Evolutionary conservation across 2,797 vertebrate species (phyloP), one percentile per base, ranked within the genome.

Genomic region (Myotis daubentonii): DNA sequence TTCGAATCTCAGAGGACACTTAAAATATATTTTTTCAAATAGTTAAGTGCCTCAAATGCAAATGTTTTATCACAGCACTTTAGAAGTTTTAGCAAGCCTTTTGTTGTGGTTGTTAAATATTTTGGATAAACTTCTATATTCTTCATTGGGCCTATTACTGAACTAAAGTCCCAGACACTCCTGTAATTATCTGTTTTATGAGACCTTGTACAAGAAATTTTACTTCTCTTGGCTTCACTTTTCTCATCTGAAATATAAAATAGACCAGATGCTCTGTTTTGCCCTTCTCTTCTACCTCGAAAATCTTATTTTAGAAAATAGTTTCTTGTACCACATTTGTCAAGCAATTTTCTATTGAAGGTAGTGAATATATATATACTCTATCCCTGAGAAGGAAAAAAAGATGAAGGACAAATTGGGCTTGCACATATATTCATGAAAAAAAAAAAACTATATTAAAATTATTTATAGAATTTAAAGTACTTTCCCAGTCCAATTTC

Each of bases 361-460:
- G 13, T 55, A 65, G 70, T 86, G 44, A 90, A 76, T 68, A 53
- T 51, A 44, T 51, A 60, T 6, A 70, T 44, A 44, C 51, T 82
- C 38, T 57, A 93, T 90, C 72, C 44, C 36, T 41, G 47, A 68
- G 47, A 94, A 96, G 92, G 41, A 88, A 90, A n/a, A n/a, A 68
- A 92, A 95, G 65, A 93, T 57, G 57, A 93, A 85, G 30, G 70
- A 60, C 70, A 92, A 95, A 94, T 94, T 75, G 72, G 41, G 20
- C 90, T 95, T 94, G 38, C 82, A 94, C 49, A 93, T 76, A 90
- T 74, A 95, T 95, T 92, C 66, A 15, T 68, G n/a, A 81, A 87
- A 89, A 95, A 87, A 89, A 95, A n/a, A 96, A 95, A 96, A 60
- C n/a, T 28, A 79, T 85, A 90, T 92, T 90, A 90, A 96, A 94